A percentile compares a stretch with the other conserved stretches of the same genome.
Evolutionary conservation across 1,140 invertebrate species (phyloP).

Genomic region (Atta cephalotes): DNA sequence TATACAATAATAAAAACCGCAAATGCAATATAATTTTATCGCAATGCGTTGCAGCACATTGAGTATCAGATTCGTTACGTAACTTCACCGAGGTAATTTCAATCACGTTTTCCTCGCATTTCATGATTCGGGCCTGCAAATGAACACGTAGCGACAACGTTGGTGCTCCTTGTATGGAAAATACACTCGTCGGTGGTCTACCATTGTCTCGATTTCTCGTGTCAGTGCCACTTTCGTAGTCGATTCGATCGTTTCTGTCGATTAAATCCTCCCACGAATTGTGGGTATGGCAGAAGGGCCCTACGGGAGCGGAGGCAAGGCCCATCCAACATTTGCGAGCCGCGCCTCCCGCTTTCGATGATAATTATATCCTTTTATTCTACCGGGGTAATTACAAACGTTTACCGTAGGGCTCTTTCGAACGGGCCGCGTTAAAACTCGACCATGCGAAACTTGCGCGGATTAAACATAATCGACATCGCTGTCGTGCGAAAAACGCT

Average conservation of each 20-base stretch:
- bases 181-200: constrained; percentile 72
- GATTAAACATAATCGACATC: constrained; percentile 39
- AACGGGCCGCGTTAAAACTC: constrained; percentile 64
- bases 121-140: constrained; percentile 22
- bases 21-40: constrained; percentile 33
- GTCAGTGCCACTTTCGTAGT: constrained; percentile 71
- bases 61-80: constrained; percentile 18
- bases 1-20: neutral
- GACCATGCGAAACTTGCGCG: constrained; percentile 27
- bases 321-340: constrained; percentile 63
- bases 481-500: constrained; percentile 6
- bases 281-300: constrained; percentile 12
- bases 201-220: constrained; percentile 73
- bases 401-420: constrained; percentile 69
- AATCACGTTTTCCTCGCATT: constrained; percentile 55
- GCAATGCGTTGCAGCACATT: neutral
- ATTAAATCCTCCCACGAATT: constrained; percentile 70
- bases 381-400: constrained; percentile 79
- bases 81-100: constrained; percentile 37
- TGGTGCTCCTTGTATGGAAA: constrained; percentile 67
- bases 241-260: constrained; percentile 70
- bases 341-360: constrained; percentile 66
- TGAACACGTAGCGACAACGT: constrained; percentile 10
- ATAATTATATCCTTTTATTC: constrained; percentile 77
- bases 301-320: constrained; percentile 62